Evolutionary conservation across 2,113 vertebrate species (phyloP), one percentile per base, ranked within the genome.

Genomic region (Trogon melanurus): DNA sequence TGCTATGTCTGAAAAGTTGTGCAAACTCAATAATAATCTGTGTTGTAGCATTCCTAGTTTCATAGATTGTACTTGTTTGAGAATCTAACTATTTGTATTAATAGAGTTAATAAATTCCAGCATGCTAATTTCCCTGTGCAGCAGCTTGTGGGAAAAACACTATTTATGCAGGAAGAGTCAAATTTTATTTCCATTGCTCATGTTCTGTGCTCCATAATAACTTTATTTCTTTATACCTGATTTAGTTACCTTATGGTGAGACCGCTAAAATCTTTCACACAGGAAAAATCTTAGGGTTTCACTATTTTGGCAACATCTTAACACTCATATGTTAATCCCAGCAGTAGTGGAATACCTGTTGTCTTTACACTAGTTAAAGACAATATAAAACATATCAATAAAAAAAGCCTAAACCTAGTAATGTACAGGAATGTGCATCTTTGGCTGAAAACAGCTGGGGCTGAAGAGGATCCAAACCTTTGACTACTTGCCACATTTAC

Each of bases 251-350:
- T 64, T 10, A 21, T 4, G 1, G 4, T 32, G 8, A 47, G 16
- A 19, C 3, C 32, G 86, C 3, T 26, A 64, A 91, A 74, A 66
- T 67, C 10, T 47, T 62, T 19, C 9, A 0, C 56, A 2, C 13
- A 65, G 13, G 18, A 54, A 54, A 73, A 67, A 48, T 18, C 4
- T 58, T 50, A 30, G 3, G 2, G 4, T n/a, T 62, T 13, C 11
- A 12, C 1, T 54, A 8, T 45, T 78, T 51, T 23, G 12, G 1
- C 36, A 65, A 1, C 6, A 48, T 86, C 88, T 71, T 58, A 73
- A 61, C 5, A 36, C 6, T 69, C 6, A 18, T 3, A 16, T 22
- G 3, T 0, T 45, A 70, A 65, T 17, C 1, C 4, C 50, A 41
- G 12, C 5, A 61, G 21, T 50, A 78, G 6, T 15, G 13, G 13